Base-by-base conservation (phyloP, 2,797 vertebrate genomes). In the Sebastes nivosus region DNA sequence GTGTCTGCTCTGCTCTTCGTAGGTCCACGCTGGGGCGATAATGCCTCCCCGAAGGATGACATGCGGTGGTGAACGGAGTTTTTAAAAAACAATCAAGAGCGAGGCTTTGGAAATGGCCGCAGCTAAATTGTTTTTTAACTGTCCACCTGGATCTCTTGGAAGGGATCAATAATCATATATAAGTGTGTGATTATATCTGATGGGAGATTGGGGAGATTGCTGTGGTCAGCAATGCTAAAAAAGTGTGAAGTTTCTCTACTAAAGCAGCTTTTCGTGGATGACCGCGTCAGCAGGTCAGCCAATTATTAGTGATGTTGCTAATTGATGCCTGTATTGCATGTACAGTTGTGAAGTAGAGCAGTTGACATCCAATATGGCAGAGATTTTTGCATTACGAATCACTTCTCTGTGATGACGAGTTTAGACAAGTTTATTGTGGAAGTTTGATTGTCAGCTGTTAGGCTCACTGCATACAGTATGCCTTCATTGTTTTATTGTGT, bases 101-200 rank as follows among this genome's bases (percentile, higher is more conserved):
- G 50, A 68, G 38, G 66, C 60, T 75, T 69, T 81, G 38, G 66
- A 85, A 84, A 82, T 22, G 54, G 64, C 10, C 6, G 2, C 24
- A 52, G 58, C 30, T 66, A 24, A 81, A 84, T 32, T 71, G 66
- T 55, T 80, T 82, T 52, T 50, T 72, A 76, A 59, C 63, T 70
- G 80, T 73, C 77, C 54, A 29, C 5, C 55, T 34, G 11, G 32
- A 88, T 84, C 81, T 79, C 46, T 75, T 25, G 60, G 29, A 73
- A 27, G 12, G 54, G 72, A 88, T 91, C 81, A 29, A 91, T 91
- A 83, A 88, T 83, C 77, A 85, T 86, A 84, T 63, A 12, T 81
- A 70, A 83, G 75, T 75, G 68, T 78, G 36, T 66, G 78, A 65
- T 81, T 83, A 74, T 54, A 57, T 78, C 29, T 61, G 60, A 72